Evolutionary conservation across 2,113 vertebrate genomes (phyloP), one percentile per base, ranked within the genome.

Genomic region (Aegithalos caudatus): DNA sequence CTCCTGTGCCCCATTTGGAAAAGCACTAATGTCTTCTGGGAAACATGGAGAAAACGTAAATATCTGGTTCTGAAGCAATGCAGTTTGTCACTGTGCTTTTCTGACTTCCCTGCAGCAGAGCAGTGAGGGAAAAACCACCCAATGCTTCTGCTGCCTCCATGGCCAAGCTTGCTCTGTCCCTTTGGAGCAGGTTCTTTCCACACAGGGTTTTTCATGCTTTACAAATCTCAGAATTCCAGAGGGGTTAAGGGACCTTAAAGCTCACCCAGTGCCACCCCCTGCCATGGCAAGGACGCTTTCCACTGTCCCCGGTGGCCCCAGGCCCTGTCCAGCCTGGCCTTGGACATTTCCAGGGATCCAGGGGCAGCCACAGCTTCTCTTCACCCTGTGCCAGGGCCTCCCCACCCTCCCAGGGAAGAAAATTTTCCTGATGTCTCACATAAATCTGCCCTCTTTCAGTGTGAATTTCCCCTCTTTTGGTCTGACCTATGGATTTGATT

Each of bases 221-320:
- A 53, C 2, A 37, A 56, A 57, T 48, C 50, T 27, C 27, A 50
- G 31, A 56, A 56, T 27, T 2, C 1, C 24, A 42, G 35, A 23
- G 6, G 10, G 58, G 14, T 50, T 88, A 23, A 12, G 25, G 25
- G 25, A 65, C 10, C 14, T 12, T 10, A 35, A 27, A 64, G 25
- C 3, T 4, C 57, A 35, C 1, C 8, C 11, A 0, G 0, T 48
- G 0, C 74, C n/a, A 51, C 22, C 28, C 35, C 14, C 10, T 56
- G 42, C 24, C 42, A 14, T 14, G 14, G 17, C 37, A 51, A 33
- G 31, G 33, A 51, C 85, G 48, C 4, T 14, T 65, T 1, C 42
- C 57, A 42, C 42, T 57, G 0, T 7, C 7, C 37, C 66, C 65
- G 14, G 31, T 0, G 6, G 12, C 37, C 50, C 50, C 42, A 37